Evolutionary conservation across 2,888 invertebrate genomes (phyloP).

Genomic region (Eurytoma californica): DNA sequence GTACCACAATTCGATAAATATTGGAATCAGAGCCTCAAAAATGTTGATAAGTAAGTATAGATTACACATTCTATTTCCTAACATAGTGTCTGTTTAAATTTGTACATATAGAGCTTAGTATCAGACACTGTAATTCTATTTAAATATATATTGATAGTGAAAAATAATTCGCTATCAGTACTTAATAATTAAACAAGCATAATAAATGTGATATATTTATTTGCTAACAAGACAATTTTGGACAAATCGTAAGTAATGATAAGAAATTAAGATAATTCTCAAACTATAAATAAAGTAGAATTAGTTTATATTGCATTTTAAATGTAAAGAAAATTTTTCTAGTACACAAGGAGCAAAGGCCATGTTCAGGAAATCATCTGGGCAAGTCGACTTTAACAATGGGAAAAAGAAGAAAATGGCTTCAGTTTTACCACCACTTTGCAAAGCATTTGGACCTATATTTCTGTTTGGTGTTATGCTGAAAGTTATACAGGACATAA

Average conservation of each 20-base stretch:
- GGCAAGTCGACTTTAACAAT: slow-evolving; percentile 84
- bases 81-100: slow-evolving; percentile 12
- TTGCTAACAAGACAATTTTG: slow-evolving; percentile 72
- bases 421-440: slow-evolving; percentile 89
- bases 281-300: slow-evolving; percentile 55
- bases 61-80: slow-evolving; percentile 20
- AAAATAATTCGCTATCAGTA: slow-evolving; percentile 24
- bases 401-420: slow-evolving; percentile 83
- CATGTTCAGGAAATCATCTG: slow-evolving; percentile 82
- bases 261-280: slow-evolving; percentile 47
- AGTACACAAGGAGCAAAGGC: slow-evolving; percentile 77
- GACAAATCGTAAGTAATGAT: slow-evolving; percentile 71
- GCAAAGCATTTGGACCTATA: slow-evolving; percentile 90
- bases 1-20: slow-evolving; percentile 89
- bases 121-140: slow-evolving; percentile 12
- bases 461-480: slow-evolving; percentile 90
- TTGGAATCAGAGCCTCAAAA: slow-evolving; percentile 85
- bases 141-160: slow-evolving; percentile 35
- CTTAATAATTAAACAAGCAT: slow-evolving; percentile 34
- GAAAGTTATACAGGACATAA: slow-evolving; percentile 87
- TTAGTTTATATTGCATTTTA: slow-evolving; percentile 63
- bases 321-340: slow-evolving; percentile 64
- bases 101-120: not conserved
- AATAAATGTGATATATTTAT: slow-evolving; percentile 58
- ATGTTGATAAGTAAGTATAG: slow-evolving; percentile 79